Conservation (phyloP, 1,140 invertebrate species). For the Drosophila serrata region DNA sequence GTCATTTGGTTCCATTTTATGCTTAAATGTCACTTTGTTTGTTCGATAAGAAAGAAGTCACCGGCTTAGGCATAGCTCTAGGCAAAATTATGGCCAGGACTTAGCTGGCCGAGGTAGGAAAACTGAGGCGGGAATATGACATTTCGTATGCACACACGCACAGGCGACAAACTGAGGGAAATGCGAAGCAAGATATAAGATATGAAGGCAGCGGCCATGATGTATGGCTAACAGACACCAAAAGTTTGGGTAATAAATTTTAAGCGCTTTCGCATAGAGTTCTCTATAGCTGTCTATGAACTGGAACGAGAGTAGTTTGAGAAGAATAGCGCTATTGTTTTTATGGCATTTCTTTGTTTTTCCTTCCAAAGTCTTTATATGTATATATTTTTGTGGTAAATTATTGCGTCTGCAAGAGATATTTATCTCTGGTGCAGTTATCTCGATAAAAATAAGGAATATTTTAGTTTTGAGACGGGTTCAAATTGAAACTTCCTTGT, state of each 20-base stretch:
- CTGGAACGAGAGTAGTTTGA: conserved; percentile 14
- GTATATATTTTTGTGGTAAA: neutral
- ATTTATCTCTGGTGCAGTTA: neutral
- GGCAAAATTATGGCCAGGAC: conserved; percentile 59
- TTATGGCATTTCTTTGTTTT: neutral
- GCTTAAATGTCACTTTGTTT: conserved; percentile 75
- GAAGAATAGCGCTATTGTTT: conserved; percentile 1
- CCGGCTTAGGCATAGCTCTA: conserved; percentile 20
- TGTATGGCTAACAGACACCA: conserved; percentile 75
- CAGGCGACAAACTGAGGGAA: conserved; percentile 29
- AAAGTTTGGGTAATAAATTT: conserved; percentile 81
- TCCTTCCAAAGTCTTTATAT: neutral
- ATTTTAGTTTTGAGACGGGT: neutral
- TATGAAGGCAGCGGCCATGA: conserved; percentile 63
- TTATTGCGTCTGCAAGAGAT: neutral
- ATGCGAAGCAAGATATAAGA: conserved; percentile 53
- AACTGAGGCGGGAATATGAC: conserved; percentile 43
- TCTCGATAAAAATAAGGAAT: neutral
- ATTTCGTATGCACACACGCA: conserved; percentile 80
- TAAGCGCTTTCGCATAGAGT: conserved; percentile 67
- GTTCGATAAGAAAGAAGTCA: conserved; percentile 65
- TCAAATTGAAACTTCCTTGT: neutral
- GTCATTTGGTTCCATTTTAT: conserved; percentile 62
- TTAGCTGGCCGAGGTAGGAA: conserved; percentile 23
- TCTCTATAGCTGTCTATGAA: conserved; percentile 13